Base-by-base conservation (phyloP, 2,797 vertebrate species). In the Bufotes viridis region DNA sequence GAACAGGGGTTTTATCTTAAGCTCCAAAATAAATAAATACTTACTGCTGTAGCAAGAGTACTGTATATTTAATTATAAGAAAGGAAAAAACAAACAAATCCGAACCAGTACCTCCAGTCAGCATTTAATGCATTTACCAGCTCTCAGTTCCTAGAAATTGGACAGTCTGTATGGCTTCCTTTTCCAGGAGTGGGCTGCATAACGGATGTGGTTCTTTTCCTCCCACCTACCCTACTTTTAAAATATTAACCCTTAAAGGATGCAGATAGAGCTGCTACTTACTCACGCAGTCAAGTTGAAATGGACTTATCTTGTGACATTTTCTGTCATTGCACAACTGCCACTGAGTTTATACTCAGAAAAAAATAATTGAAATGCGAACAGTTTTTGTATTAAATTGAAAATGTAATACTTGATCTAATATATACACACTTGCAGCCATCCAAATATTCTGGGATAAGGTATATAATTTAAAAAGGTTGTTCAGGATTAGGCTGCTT, bases 61-160 rank as follows among this genome's bases (percentile, higher is more conserved):
- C n/a, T n/a, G n/a, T n/a, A 57, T 78, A 65, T 55, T 76, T 24
- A 74, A 84, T 72, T 84, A 53, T 55, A 88, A 79, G 34, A 53
- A 24, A 67, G 22, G 84, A 79, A 69, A 53, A 26, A 34, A 34
- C 29, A 70, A 22, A 53, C 29, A 82, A 26, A 61, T 29, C 53
- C 24, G 18, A 51, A 63, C 51, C 70, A 9, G n/a, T 29, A 26
- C 60, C 86, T 63, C 75, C 22, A 26, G 29, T 70, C 51, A 74
- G 13, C 22, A 7, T 78, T 81, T 88, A 85, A 88, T 85, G 82
- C 29, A 65, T 88, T 88, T 88, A 63, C 87, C 82, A 85, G 78
- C 76, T 87, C 58, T 67, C 51, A 67, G 55, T 78, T 87, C 81
- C 74, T 75, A 81, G 82, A 84, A 85, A 80, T 51, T 65, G 60